A percentile compares a stretch with the other conserved stretches of the same genome.
These are phyloP conservation scores for Myocastor coypus DNA, from an alignment of 2,113 vertebrate species.

Conservation along the genomic window DNA sequence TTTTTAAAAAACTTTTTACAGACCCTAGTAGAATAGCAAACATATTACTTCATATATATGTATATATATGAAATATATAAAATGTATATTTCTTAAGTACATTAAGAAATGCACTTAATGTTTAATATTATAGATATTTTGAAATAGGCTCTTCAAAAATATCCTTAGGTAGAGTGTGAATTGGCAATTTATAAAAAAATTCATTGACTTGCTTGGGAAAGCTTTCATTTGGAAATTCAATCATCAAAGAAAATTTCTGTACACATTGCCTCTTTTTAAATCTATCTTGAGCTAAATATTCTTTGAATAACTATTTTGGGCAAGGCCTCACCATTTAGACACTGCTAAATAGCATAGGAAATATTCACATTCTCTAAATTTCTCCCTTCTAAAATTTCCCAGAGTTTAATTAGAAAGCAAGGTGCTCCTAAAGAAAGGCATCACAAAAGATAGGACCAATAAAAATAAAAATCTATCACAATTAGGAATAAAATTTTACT, in stretches of 20 bases:
- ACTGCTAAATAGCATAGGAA: background rate
- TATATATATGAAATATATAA: no score
- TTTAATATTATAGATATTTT: background rate
- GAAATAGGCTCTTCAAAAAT: background rate
- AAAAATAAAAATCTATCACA: background rate
- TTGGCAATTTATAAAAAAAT: background rate
- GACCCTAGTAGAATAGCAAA: background rate
- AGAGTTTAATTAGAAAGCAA: background rate
- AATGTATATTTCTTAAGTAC: no score
- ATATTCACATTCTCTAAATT: background rate
- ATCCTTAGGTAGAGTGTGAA: background rate
- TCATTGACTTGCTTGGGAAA: background rate
- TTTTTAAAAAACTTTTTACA: no score
- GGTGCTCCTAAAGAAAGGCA: background rate
- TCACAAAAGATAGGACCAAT: background rate
- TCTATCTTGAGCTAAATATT: background rate
- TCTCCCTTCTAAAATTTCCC: background rate
- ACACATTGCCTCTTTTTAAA: background rate
- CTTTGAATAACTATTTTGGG: background rate
- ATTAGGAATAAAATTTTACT: conserved; percentile 48
- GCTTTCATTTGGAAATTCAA: conserved; percentile 14
- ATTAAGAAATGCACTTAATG: background rate
- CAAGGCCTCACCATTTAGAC: background rate
- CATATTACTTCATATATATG: background rate
- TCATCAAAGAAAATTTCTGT: background rate